A percentile compares a stretch with the other conserved stretches of the same genome.
These are phyloP conservation scores for Corythornis cristatus DNA, from an alignment of 2,113 vertebrate genomes.

Conservation along the genomic window DNA sequence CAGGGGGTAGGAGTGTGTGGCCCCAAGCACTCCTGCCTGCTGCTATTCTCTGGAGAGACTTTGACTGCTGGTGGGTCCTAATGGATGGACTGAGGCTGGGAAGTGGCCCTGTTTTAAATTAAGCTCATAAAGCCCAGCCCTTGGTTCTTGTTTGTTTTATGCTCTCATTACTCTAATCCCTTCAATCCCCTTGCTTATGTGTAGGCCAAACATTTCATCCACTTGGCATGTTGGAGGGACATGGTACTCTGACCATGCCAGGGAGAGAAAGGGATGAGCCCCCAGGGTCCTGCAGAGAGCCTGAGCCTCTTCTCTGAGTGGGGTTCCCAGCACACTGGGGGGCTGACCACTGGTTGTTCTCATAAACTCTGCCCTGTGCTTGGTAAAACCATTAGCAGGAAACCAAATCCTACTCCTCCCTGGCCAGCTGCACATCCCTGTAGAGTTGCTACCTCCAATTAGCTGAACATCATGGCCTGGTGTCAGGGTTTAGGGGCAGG, in stretches of 20 bases:
- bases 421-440: not conserved
- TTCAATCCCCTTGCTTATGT: conserved; percentile 2
- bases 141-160: conserved; percentile 39
- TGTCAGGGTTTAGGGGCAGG: no score
- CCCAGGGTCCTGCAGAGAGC: not conserved
- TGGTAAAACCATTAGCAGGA: not conserved
- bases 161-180: conserved; percentile 28
- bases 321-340: not conserved
- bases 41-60: not conserved
- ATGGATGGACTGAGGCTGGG: not conserved
- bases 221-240: not conserved
- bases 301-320: not conserved
- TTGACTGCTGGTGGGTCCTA: not conserved
- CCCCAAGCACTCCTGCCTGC: rapidly evolving
- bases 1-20: not conserved
- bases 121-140: not conserved
- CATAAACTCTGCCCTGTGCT: not conserved
- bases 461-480: not conserved
- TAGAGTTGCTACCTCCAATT: rapidly evolving
- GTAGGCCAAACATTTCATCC: not conserved
- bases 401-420: not conserved
- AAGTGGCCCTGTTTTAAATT: not conserved
- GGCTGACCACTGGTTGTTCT: not conserved
- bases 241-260: rapidly evolving
- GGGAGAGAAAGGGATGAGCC: not conserved